These are phyloP conservation scores for Aldrovandia affinis DNA, from an alignment of 2,797 vertebrate genomes.

Conservation along the genomic window DNA sequence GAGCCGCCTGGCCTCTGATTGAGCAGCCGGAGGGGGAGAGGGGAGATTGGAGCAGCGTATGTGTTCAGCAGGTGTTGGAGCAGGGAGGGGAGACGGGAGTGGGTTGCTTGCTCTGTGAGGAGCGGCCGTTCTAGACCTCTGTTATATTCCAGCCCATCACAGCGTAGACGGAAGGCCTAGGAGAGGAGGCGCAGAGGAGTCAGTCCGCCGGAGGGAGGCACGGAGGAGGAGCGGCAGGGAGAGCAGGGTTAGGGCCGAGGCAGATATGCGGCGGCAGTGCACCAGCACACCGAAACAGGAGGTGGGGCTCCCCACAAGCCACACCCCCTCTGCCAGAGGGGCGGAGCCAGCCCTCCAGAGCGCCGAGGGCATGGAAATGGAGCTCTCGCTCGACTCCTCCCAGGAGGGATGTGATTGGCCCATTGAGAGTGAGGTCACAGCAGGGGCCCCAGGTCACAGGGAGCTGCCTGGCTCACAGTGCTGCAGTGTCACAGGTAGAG, in stretches of 20 bases:
- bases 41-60: no score
- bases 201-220: slow-evolving; percentile 45
- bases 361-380: background rate
- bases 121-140: no score
- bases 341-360: background rate
- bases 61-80: no score
- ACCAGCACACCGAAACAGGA: slow-evolving; percentile 47
- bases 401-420: slow-evolving; percentile 4
- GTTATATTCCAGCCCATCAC: slow-evolving; percentile 48
- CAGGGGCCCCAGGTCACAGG: background rate
- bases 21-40: no score
- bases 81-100: no score
- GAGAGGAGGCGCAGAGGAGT: slow-evolving; percentile 34
- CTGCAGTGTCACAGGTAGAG: slow-evolving; percentile 2
- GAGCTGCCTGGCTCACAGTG: background rate
- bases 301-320: slow-evolving; percentile 30
- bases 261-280: slow-evolving; percentile 36
- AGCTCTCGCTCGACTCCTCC: background rate
- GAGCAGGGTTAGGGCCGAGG: slow-evolving; percentile 54
- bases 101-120: no score
- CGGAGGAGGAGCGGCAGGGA: slow-evolving; percentile 49
- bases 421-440: slow-evolving; percentile 41
- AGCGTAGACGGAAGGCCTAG: slow-evolving; percentile 55
- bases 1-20: no score
- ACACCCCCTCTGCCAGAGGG: background rate